A percentile compares a stretch with the other conserved stretches of the same genome.
These are phyloP conservation scores for Rapana venosa DNA, from an alignment of 2,888 invertebrate genomes.

Conservation along the genomic window DNA sequence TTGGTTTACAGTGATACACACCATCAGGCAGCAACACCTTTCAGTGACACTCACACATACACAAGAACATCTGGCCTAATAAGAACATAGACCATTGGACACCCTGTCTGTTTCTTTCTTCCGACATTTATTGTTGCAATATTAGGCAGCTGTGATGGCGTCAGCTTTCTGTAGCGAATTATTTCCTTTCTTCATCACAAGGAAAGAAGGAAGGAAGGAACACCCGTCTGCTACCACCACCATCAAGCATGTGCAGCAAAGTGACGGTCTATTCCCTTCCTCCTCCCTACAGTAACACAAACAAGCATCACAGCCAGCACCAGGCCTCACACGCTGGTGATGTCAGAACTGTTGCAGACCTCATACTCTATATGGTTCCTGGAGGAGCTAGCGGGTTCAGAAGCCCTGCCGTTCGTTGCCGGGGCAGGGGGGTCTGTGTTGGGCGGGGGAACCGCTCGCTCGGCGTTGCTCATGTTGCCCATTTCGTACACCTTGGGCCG, in stretches of 20 bases:
- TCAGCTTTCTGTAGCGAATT: neutral
- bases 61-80: neutral
- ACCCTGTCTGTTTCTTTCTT: neutral
- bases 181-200: neutral
- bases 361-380: constrained; percentile 54
- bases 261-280: neutral
- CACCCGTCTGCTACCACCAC: neutral
- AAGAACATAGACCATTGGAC: neutral
- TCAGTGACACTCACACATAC: no score
- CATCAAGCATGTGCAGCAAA: neutral
- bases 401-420: neutral
- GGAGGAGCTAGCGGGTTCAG: constrained; percentile 17
- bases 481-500: constrained; percentile 55
- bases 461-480: constrained; percentile 45
- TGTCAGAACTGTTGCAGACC: constrained; percentile 51
- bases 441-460: neutral
- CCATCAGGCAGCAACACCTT: no score
- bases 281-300: neutral
- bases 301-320: neutral
- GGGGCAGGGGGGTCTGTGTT: neutral
- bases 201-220: neutral
- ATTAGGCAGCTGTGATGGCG: neutral
- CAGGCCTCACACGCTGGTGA: constrained; percentile 22
- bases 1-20: no score
- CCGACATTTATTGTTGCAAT: neutral